Percentiles rank a stretch among this genome's conserved stretches.
Evolutionary conservation across 2,113 vertebrate species (phyloP).

Genomic region (Pygoscelis adeliae): DNA sequence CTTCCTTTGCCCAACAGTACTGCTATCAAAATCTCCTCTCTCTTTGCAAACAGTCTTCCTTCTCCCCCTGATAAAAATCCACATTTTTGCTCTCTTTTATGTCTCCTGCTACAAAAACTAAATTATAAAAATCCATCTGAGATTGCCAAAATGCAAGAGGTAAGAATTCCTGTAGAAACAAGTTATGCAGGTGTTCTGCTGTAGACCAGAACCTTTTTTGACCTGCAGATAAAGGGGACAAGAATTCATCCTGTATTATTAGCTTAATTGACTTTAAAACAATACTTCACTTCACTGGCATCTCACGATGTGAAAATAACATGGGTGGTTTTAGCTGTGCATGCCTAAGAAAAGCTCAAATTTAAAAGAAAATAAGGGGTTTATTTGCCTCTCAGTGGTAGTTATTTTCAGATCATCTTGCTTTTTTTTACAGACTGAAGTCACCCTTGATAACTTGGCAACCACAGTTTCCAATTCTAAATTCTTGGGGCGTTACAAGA

Average conservation of each 20-base stretch:
- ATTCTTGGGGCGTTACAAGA: neutral
- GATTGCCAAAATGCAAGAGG: neutral
- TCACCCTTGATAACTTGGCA: neutral
- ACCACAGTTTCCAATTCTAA: neutral
- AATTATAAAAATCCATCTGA: neutral
- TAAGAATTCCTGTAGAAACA: neutral
- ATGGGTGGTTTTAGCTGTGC: neutral
- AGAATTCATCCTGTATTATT: neutral
- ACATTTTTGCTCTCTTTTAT: neutral
- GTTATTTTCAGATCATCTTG: neutral
- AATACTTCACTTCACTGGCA: neutral
- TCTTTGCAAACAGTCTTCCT: neutral
- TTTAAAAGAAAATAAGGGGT: neutral
- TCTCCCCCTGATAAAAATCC: neutral
- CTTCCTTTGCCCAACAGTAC: neutral
- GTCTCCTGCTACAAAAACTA: neutral
- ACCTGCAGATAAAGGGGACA: neutral
- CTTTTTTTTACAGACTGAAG: neutral
- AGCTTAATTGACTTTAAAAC: conserved; percentile 7
- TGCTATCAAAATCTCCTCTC: neutral
- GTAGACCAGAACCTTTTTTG: neutral
- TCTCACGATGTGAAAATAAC: neutral
- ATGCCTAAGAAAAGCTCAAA: neutral
- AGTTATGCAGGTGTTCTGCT: neutral
- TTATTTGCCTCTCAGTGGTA: neutral